Evolutionary conservation across 2,113 vertebrate species (phyloP).

Genomic region (Vireo altiloquus): DNA sequence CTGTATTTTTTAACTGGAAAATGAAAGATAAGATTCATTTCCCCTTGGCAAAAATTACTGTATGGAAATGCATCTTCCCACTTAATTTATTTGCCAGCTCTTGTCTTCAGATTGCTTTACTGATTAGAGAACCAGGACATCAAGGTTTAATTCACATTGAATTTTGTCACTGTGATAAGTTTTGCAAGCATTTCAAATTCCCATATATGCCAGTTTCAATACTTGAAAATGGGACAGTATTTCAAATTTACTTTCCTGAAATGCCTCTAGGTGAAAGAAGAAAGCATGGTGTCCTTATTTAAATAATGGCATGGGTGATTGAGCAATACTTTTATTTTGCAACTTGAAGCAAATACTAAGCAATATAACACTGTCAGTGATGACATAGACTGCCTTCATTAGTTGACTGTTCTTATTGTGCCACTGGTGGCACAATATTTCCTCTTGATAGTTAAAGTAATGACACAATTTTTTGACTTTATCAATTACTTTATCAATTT

Average conservation of each 20-base stretch:
- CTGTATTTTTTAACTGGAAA: conserved; percentile 10
- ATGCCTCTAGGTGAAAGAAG: background rate
- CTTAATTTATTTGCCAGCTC: background rate
- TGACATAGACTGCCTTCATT: background rate
- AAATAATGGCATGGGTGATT: background rate
- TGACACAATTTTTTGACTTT: background rate
- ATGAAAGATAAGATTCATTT: background rate
- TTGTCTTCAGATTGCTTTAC: background rate
- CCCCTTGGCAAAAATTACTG: background rate
- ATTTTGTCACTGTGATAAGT: background rate
- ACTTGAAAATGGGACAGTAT: background rate
- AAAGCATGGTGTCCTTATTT: background rate
- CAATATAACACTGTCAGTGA: background rate
- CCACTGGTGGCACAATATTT: background rate
- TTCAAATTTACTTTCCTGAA: background rate
- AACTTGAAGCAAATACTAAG: background rate
- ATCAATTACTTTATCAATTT: background rate
- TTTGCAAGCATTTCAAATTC: background rate
- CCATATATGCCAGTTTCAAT: background rate
- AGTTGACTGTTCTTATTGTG: too few species aligned
- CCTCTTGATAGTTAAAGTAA: background rate
- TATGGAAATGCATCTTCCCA: background rate
- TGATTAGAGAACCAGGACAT: background rate
- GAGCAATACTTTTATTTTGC: background rate
- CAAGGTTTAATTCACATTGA: background rate